Percentiles rank a stretch among this genome's conserved stretches.
Evolutionary conservation across 2,888 invertebrate genomes (phyloP).

Genomic region (Rhodophaea formosa): DNA sequence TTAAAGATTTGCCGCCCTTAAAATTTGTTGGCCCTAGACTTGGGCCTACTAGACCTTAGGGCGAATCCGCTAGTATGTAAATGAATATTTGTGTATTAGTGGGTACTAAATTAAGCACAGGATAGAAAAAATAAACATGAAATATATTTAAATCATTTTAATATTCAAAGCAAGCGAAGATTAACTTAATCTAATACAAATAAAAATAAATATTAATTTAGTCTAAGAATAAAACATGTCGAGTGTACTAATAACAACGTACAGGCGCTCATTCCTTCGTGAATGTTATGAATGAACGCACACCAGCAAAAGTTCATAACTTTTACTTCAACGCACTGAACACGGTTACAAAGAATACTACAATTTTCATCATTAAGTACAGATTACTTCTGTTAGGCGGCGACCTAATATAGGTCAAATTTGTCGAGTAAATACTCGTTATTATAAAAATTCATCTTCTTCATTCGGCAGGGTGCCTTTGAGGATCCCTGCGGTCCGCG

Average conservation of each 20-base stretch:
- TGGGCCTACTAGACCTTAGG: too few species aligned
- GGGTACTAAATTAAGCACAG: neutral
- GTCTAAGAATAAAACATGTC: constrained; percentile 36
- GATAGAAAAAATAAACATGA: neutral
- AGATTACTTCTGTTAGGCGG: constrained; percentile 64
- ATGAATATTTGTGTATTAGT: neutral
- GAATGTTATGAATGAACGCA: constrained; percentile 1
- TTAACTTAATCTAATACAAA: constrained; percentile 32
- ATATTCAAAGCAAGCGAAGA: neutral
- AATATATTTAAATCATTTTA: neutral
- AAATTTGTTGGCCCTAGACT: too few species aligned
- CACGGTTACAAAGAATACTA: constrained; percentile 43
- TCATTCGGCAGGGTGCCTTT: neutral
- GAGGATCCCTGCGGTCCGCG: neutral
- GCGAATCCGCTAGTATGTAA: neutral
- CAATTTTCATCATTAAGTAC: constrained; percentile 54
- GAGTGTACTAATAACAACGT: constrained; percentile 26
- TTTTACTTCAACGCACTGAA: constrained; percentile 1
- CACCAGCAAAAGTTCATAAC: constrained; percentile 7
- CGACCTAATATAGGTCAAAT: constrained; percentile 58
- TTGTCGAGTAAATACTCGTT: constrained; percentile 33
- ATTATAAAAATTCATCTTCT: constrained; percentile 11
- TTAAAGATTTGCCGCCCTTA: too few species aligned
- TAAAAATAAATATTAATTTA: constrained; percentile 42
- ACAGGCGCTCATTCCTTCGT: constrained; percentile 7